These are phyloP conservation scores for Drosophila anceps DNA, from an alignment of 2,888 invertebrate genomes.

Conservation along the genomic window DNA sequence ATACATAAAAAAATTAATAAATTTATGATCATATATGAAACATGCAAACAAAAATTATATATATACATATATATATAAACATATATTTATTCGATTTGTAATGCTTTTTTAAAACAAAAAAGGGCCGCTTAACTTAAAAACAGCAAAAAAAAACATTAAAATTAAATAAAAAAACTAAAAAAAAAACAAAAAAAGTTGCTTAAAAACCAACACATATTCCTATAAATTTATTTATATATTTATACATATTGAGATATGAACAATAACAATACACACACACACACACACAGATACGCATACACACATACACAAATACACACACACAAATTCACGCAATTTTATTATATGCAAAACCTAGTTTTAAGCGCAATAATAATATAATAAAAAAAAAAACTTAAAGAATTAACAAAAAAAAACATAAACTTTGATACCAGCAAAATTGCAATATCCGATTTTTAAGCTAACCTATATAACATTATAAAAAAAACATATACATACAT, in stretches of 20 bases:
- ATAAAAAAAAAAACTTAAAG: conserved; percentile 13
- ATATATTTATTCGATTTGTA: conserved; percentile 67
- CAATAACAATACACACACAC: conserved; percentile 50
- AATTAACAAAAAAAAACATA: conserved; percentile 21
- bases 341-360: conserved; percentile 59
- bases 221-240: conserved; percentile 79
- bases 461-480: conserved; percentile 34
- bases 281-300: conserved; percentile 22
- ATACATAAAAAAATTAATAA: conserved; percentile 17
- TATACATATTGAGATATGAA: conserved; percentile 67
- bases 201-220: conserved; percentile 77
- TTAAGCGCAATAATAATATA: conserved; percentile 53
- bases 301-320: not conserved
- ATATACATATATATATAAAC: conserved; percentile 42
- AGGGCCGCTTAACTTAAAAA: conserved; percentile 53
- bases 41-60: conserved; percentile 25
- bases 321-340: conserved; percentile 71
- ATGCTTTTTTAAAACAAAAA: conserved; percentile 57
- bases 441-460: conserved; percentile 56
- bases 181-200: conserved; percentile 47
- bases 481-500: conserved; percentile 11
- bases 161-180: conserved; percentile 19
- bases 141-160: conserved; percentile 13
- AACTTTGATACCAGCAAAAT: conserved; percentile 42
- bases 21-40: conserved; percentile 23